Base-by-base conservation (phyloP, 2,888 invertebrate genomes). In the Hypomecis atomaria region DNA sequence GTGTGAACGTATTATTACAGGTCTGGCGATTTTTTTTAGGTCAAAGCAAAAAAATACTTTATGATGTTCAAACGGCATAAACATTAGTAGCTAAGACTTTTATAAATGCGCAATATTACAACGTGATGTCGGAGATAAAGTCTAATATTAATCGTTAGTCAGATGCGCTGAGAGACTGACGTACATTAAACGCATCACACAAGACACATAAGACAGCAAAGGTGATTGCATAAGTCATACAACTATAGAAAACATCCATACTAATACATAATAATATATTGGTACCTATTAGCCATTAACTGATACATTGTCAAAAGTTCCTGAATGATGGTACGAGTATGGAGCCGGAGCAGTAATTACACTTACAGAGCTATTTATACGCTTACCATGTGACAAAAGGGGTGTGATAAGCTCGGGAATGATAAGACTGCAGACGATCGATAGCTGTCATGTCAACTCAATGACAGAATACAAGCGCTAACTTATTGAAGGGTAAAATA, bases 91-190 rank as follows among this genome's bases (percentile, higher is more conserved):
- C 37, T 53, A 60, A 54, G 37, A 43, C 44, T 65, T 65, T 61
- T 50, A 55, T 58, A 55, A 65, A 65, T 57, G 37, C 53, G 36
- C 43, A 61, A 60, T 60, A 57, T 60, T 59, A 60, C 42, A 56
- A 40, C 60, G 48, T 43, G 52, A 61, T 54, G 44, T 59, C 45
- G 34, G 50, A 62, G 37, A 56, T 62, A 62, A 56, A 54, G 37
- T 73, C 74, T 83, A 84, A 80, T 82, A 81, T 81, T 78, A 80
- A 71, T 76, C 74, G 75, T 82, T 83, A 83, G 76, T 84, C 81
- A 85, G 81, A 84, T 85, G 79, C 77, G 71, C 77, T 63, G 71
- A 68, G 70, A 76, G 77, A 83, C 83, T 86, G 87, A 87, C 87
- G 85, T 73, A 85, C 85, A 83, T 83, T 72, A 69, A 74, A 75